Percentiles rank a stretch among this genome's conserved stretches.
Conservation (phyloP, 2,888 invertebrate species). For the Rotaria macrura region DNA sequence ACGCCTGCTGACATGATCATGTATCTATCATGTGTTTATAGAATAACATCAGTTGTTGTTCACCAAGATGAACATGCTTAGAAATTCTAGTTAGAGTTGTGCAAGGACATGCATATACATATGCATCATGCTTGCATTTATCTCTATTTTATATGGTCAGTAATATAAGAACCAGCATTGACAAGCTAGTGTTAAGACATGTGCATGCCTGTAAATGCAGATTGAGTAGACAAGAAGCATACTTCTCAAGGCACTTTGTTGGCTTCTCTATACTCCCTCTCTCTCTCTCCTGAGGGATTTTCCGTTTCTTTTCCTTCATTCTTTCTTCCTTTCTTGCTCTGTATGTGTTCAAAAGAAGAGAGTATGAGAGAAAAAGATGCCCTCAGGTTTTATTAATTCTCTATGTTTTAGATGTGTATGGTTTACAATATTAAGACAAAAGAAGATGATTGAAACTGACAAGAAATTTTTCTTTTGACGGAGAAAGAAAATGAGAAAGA, state of each 20-base stretch:
- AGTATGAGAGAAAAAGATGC: background rate
- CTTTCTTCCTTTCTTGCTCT: background rate
- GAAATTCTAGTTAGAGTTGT: background rate
- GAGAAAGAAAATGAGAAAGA: background rate
- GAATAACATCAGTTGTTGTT: background rate
- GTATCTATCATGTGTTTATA: background rate
- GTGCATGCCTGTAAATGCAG: background rate
- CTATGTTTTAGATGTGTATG: background rate
- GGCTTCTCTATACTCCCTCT: background rate
- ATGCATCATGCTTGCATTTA: background rate
- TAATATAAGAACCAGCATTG: background rate
- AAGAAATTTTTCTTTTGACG: background rate
- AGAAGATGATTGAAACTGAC: background rate
- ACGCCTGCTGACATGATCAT: background rate
- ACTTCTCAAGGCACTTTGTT: background rate
- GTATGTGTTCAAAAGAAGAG: background rate
- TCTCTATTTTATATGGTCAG: background rate
- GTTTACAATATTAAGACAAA: background rate
- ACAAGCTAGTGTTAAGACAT: background rate
- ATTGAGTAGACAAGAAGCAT: background rate
- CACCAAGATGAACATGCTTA: background rate
- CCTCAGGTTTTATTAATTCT: background rate
- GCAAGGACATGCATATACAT: background rate
- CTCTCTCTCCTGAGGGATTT: background rate
- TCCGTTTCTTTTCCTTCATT: background rate